phyloP scores from a whole-genome alignment of 2,888 invertebrate species.

The Clunio marinus region DNA sequence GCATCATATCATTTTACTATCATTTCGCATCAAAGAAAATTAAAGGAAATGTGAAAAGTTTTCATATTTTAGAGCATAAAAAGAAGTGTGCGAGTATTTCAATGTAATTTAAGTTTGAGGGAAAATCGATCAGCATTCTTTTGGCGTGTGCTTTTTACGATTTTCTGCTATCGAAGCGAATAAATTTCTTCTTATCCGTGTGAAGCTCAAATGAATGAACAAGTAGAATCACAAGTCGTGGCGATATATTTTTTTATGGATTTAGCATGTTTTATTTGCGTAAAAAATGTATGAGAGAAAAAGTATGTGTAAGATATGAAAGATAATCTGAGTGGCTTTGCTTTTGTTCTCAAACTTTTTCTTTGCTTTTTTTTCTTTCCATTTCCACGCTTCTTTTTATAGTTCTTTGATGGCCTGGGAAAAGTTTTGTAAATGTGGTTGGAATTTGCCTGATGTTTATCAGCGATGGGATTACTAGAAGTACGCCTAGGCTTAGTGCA shows the following conservation, averaged over 20 bases:
- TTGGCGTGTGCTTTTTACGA: constrained; percentile 4
- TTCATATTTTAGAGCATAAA: neutral
- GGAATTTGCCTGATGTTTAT: too few relatives aligned
- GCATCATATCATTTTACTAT: neutral
- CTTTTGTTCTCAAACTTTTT: neutral
- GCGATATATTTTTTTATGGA: neutral
- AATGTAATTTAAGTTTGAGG: neutral
- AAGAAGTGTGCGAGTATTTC: neutral
- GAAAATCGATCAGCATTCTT: neutral
- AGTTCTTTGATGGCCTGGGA: neutral
- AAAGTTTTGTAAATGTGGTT: too few relatives aligned
- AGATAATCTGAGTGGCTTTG: too few relatives aligned
- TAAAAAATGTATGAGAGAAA: neutral
- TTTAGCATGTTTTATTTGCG: constrained; percentile 32
- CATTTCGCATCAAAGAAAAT: neutral
- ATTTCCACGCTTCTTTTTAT: neutral
- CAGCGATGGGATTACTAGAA: too few relatives aligned
- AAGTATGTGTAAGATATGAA: too few relatives aligned
- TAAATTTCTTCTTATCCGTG: neutral
- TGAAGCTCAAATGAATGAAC: neutral
- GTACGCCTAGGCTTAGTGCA: too few relatives aligned
- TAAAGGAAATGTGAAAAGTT: neutral
- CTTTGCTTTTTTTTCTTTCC: neutral
- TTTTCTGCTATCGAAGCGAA: neutral
- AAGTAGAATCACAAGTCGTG: neutral